These are phyloP conservation scores for Craterocephalus amniculus DNA, from an alignment of 2,797 vertebrate species.

Conservation along the genomic window DNA sequence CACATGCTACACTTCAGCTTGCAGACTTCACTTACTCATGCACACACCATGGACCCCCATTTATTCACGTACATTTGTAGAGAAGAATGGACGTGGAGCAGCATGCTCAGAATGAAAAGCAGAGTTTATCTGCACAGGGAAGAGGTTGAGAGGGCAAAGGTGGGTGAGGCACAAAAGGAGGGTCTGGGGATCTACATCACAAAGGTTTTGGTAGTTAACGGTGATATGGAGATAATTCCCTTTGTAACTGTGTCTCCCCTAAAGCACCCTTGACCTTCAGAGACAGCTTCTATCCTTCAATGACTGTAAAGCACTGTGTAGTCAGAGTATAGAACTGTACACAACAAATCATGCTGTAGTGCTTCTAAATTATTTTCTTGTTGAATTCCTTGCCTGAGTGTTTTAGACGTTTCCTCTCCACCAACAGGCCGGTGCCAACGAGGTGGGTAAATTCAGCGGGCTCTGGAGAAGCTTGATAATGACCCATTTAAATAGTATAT, in stretches of 20 bases:
- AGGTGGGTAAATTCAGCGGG: not conserved
- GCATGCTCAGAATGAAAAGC: slow-evolving; percentile 70
- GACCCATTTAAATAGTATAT: not conserved
- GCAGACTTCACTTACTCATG: slow-evolving; percentile 70
- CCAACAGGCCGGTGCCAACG: not conserved
- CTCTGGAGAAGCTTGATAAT: not conserved
- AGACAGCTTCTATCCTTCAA: slow-evolving; percentile 29
- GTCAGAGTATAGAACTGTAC: slow-evolving; percentile 8
- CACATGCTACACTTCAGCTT: slow-evolving; percentile 68
- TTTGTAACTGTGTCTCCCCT: slow-evolving; percentile 25
- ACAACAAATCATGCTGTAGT: not conserved
- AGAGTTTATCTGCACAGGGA: slow-evolving; percentile 44
- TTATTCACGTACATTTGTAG: slow-evolving; percentile 70
- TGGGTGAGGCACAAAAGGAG: slow-evolving; percentile 64
- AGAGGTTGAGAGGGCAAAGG: slow-evolving; percentile 64
- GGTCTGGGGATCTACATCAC: slow-evolving; percentile 51
- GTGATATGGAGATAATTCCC: slow-evolving; percentile 42
- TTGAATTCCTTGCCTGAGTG: not conserved
- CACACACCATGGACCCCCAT: slow-evolving; percentile 64
- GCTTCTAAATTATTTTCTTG: not conserved
- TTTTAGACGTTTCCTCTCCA: not conserved
- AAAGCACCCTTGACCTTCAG: slow-evolving; percentile 63
- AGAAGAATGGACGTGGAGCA: slow-evolving; percentile 52
- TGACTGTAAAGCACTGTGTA: slow-evolving; percentile 10
- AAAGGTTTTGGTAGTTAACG: slow-evolving; percentile 47